Evolutionary conservation across 2,888 invertebrate species (phyloP), one percentile per base, ranked within the genome.

Genomic region (Andrena marginata): DNA sequence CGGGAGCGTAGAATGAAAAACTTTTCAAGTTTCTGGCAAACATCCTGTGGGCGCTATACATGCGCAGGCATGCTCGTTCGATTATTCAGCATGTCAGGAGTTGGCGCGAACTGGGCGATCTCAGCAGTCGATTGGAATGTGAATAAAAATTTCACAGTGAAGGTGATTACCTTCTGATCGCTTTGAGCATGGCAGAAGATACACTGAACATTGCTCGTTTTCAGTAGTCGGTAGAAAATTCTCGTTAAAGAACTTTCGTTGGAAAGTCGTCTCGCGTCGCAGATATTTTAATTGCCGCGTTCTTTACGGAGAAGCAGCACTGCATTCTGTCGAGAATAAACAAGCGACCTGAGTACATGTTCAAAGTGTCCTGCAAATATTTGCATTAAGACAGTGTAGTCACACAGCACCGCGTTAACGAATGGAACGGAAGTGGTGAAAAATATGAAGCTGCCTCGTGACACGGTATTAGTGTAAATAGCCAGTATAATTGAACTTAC

Each of bases 401-500:
- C 65, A 56, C 59, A 20, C 49, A 60, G 42, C 49, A 20, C 51
- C 68, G 68, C 63, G 63, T 69, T 69, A 69, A 81, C 29, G 26
- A 60, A 72, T 69, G 35, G 10, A 49, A 48, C 26, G 23, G 8
- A 59, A 48, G n/a, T 48, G 20, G 51, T 13, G 42, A 49, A 60
- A 54, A 77, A 60, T 31, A 29, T 35, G 35, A 64, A 23, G 54
- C 23, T 35, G 51, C 35, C 5, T 33, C 1, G 42, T 26, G 77
- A 64, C 26, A 68, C 20, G 54, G 26, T 8, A 56, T 10, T 2
- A 20, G 23, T 56, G 56, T 48, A 68, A 63, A 62, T 69, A 79
- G 77, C 63, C 35, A 51, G 62, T 74, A 80, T 81, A 74, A 56
- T 72, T 49, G 16, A 67, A 72, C 80, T 80, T 72, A 72, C 80